Evolutionary conservation across 1,140 invertebrate genomes (phyloP).

Genomic region (Bombus breviceps): DNA sequence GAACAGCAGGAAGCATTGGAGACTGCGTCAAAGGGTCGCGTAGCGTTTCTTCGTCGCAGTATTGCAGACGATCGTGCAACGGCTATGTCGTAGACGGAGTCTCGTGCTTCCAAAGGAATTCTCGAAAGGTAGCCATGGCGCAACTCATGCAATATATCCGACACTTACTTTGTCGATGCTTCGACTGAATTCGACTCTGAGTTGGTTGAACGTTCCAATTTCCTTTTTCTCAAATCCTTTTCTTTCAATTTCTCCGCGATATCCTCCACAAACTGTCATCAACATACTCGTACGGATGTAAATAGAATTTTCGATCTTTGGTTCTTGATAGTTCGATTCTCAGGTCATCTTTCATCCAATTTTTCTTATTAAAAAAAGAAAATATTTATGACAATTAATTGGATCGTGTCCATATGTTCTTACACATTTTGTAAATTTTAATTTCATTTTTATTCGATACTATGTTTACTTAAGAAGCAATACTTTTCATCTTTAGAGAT

Average conservation of each 20-base stretch:
- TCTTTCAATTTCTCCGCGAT: neutral
- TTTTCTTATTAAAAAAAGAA: too few relatives aligned
- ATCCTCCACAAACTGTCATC: conserved; percentile 42
- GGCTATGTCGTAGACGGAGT: conserved; percentile 26
- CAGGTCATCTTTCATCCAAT: too few relatives aligned
- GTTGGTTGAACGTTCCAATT: conserved; percentile 43
- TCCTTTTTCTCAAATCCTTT: conserved; percentile 9
- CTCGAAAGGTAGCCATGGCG: conserved; percentile 40
- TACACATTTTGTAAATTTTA: too few relatives aligned
- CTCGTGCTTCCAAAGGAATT: conserved; percentile 54
- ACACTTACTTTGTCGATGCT: conserved; percentile 44
- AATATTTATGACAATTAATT: too few relatives aligned
- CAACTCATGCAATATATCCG: conserved; percentile 55
- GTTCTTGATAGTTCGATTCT: too few relatives aligned
- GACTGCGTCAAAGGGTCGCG: neutral
- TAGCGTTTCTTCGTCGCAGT: conserved; percentile 30
- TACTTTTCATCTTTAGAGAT: too few relatives aligned
- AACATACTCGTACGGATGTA: neutral
- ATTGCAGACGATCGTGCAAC: neutral
- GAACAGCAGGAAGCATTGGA: neutral
- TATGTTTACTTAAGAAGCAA: too few relatives aligned
- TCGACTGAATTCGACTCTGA: conserved; percentile 42
- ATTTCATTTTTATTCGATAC: too few relatives aligned
- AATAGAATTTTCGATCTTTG: too few relatives aligned
- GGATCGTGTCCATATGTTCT: too few relatives aligned